A percentile compares a stretch with the other conserved stretches of the same genome.
Evolutionary conservation across 2,888 invertebrate genomes (phyloP).

Genomic region (Cephalotes varians): DNA sequence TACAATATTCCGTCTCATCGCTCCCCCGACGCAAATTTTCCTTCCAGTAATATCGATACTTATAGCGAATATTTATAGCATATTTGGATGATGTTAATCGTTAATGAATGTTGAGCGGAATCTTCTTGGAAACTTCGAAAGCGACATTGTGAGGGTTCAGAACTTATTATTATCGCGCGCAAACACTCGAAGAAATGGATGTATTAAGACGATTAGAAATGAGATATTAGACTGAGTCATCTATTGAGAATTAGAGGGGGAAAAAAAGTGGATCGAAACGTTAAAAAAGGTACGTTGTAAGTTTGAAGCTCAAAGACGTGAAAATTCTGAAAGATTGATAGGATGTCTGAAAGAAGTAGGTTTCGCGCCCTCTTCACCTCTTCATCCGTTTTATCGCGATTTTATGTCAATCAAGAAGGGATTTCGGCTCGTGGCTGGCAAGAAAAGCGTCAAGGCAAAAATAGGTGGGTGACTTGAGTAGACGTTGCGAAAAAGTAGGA

Average conservation of each 20-base stretch:
- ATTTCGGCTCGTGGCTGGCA: slow-evolving; percentile 54
- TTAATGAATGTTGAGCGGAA: neutral
- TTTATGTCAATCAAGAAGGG: slow-evolving; percentile 63
- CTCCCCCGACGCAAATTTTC: neutral
- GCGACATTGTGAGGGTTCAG: neutral
- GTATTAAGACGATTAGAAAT: slow-evolving; percentile 18
- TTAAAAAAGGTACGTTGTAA: slow-evolving; percentile 16
- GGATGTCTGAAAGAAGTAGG: slow-evolving; percentile 54
- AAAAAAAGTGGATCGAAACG: slow-evolving; percentile 5
- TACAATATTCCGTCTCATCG: neutral
- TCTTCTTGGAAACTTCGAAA: neutral
- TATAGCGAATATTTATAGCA: neutral
- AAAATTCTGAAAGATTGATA: slow-evolving; percentile 67
- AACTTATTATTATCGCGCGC: neutral
- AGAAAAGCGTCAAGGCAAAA: slow-evolving; percentile 8
- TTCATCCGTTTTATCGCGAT: slow-evolving; percentile 54
- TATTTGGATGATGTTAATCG: neutral
- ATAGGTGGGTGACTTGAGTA: neutral
- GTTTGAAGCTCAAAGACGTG: neutral
- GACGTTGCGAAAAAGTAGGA: slow-evolving; percentile 37
- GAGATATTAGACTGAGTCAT: neutral
- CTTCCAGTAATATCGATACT: neutral
- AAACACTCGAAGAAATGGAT: neutral
- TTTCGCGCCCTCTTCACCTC: slow-evolving; percentile 59
- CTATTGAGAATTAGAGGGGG: slow-evolving; percentile 2